These are phyloP conservation scores for Drosophila austrosaltans DNA, from an alignment of 2,888 invertebrate genomes.

Conservation along the genomic window DNA sequence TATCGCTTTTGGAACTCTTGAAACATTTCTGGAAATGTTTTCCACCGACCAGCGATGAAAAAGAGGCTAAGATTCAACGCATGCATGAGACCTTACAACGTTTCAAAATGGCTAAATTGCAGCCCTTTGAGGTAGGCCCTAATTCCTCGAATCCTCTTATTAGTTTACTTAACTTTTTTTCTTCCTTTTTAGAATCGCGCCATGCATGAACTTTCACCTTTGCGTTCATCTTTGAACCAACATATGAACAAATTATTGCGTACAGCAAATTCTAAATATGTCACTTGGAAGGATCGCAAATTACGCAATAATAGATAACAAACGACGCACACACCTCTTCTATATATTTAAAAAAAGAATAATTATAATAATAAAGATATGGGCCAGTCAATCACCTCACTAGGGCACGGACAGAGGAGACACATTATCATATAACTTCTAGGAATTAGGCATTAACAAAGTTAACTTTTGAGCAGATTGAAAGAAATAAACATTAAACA, in stretches of 20 bases:
- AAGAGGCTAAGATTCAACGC: conserved; percentile 91
- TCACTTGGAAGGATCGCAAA: conserved; percentile 92
- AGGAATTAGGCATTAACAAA: conserved; percentile 35
- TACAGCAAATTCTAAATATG: conserved; percentile 93
- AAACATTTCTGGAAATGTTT: conserved; percentile 98
- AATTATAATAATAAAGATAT: too few species aligned
- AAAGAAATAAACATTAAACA: conserved; percentile 44
- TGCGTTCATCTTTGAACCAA: conserved; percentile 91
- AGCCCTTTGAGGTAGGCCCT: conserved; percentile 90
- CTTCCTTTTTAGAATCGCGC: conserved; percentile 88
- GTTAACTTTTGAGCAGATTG: conserved; percentile 26
- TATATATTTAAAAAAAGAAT: conserved; percentile 8
- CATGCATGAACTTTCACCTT: conserved; percentile 90
- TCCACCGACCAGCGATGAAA: conserved; percentile 89
- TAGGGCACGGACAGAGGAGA: neutral
- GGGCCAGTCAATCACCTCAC: conserved; percentile 18
- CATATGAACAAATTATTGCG: conserved; percentile 95
- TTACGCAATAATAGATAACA: conserved; percentile 84
- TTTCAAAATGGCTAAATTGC: conserved; percentile 93
- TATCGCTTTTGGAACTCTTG: conserved; percentile 93
- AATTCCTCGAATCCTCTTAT: neutral
- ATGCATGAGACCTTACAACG: conserved; percentile 95
- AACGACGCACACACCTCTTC: conserved; percentile 58
- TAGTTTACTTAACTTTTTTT: neutral
- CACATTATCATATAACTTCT: conserved; percentile 20